A percentile compares a stretch with the other conserved stretches of the same genome.
phyloP scores from a whole-genome alignment of 2,888 invertebrate species.

The Zaprionus obscuricornis region DNA sequence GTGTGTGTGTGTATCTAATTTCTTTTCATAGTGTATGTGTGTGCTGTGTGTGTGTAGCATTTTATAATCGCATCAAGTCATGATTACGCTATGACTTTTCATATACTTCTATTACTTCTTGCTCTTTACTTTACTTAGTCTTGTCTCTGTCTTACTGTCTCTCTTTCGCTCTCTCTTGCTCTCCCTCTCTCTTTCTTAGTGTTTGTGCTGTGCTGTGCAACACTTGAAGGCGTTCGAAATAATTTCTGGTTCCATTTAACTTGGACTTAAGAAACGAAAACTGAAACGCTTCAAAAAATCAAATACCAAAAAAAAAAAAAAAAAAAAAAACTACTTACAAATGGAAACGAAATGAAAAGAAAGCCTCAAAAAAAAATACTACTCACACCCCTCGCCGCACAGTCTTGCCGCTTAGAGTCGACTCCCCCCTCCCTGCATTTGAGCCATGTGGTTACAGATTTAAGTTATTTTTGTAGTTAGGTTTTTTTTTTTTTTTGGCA shows the following conservation, averaged over 20 bases:
- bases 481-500: constrained; percentile 55
- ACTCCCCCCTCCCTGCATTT: neutral
- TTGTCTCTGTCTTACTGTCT: constrained; percentile 23
- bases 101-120: constrained; percentile 37
- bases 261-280: constrained; percentile 71
- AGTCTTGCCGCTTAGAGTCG: no score
- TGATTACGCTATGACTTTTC: constrained; percentile 71
- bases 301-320: no score
- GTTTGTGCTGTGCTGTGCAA: constrained; percentile 45
- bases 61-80: constrained; percentile 79
- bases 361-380: constrained; percentile 56
- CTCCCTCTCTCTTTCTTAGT: no score
- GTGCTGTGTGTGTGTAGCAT: constrained; percentile 45
- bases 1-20: constrained; percentile 67
- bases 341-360: constrained; percentile 51
- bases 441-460: constrained; percentile 49
- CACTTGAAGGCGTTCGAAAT: constrained; percentile 77
- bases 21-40: constrained; percentile 59
- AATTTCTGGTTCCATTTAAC: constrained; percentile 78
- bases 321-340: constrained; percentile 63
- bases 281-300: constrained; percentile 70
- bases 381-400: neutral
- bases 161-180: constrained; percentile 9
- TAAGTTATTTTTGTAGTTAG: constrained; percentile 46
- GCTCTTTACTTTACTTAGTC: constrained; percentile 10